These are phyloP conservation scores for Dendrolimus pini DNA, from an alignment of 2,888 invertebrate species.

Conservation along the genomic window DNA sequence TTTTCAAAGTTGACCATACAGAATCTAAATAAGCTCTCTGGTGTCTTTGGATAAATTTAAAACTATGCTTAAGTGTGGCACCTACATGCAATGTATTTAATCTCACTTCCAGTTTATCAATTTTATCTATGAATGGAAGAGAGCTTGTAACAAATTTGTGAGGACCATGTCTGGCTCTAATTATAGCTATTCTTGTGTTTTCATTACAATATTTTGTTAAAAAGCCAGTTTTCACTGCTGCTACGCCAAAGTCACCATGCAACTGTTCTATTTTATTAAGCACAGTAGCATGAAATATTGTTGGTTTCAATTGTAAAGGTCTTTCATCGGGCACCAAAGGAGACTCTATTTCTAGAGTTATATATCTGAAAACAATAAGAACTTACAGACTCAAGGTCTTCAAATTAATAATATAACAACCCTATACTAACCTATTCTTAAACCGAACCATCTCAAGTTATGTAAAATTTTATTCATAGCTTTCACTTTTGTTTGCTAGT, in stretches of 20 bases:
- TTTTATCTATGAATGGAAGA: constrained; percentile 81
- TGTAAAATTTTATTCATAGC: too few species aligned
- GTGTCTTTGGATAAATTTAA: constrained; percentile 82
- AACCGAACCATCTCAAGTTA: constrained; percentile 76
- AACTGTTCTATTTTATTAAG: constrained; percentile 79
- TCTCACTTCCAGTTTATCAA: constrained; percentile 78
- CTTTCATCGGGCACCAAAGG: constrained; percentile 63
- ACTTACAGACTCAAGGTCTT: background rate
- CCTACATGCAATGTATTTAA: constrained; percentile 83
- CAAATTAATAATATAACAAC: background rate
- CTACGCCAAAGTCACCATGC: constrained; percentile 86
- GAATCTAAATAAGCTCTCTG: constrained; percentile 80
- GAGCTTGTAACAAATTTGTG: constrained; percentile 82
- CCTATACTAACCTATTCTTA: constrained; percentile 76
- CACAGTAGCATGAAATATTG: constrained; percentile 74
- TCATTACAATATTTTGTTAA: constrained; percentile 88
- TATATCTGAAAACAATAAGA: constrained; percentile 72
- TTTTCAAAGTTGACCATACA: constrained; percentile 77
- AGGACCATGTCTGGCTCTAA: constrained; percentile 84
- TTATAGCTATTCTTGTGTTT: constrained; percentile 83
- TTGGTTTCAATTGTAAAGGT: constrained; percentile 67
- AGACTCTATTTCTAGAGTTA: constrained; percentile 80
- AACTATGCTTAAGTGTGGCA: constrained; percentile 88
- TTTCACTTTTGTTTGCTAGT: too few species aligned
- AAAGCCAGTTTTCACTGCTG: constrained; percentile 83